Base-by-base conservation (phyloP, 35 echinoderm and acorn worm genomes). In the Eucidaris tribuloides region DNA sequence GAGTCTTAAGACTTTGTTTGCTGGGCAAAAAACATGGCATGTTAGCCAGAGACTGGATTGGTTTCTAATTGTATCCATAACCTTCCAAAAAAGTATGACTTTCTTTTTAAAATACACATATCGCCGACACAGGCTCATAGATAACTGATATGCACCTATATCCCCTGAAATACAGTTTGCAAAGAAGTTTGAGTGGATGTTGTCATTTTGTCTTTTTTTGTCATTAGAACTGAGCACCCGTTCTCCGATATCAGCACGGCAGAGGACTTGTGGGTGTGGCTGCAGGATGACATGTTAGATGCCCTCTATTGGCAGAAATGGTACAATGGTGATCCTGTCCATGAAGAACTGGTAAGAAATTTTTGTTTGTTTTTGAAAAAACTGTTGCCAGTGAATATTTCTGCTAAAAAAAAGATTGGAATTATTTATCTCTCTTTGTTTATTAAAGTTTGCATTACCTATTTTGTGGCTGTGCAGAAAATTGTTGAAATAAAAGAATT, bases 221-320 rank as follows among this genome's bases (percentile, higher is more conserved):
- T 40, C 24, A 25, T 29, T 35, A 90, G 92, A 31, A 97, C 89
- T 19, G 81, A 85, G 18, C 61, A 89, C 25, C 89, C 94, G 13
- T 97, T 97, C 58, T 86, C 85, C 42, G 65, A 88, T 3, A 60
- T 97, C 1, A 61, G 33, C 7, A 82, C 89, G 34, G 86, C 89
- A 2, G 58, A 85, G 43, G 62, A 89, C 22, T 86, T 97, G 6
- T 97, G 94, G 94, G 7, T 56, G 0, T 97, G 94, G 94, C 46
- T 88, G 19, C 39, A 97, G 66, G 83, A 81, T 18, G 94, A 97
- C 40, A 56, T 97, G 19, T 28, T 97, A 57, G 89, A 97, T 70
- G 83, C 62, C 7, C 78, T 97, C 17, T 97, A 89, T 60, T 80
- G 77, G 71, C 85, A 97, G 13, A 76, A 35, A 5, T 92, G 85